phyloP scores from a whole-genome alignment of 2,888 invertebrate genomes.

The Amblyteles armatorius region DNA sequence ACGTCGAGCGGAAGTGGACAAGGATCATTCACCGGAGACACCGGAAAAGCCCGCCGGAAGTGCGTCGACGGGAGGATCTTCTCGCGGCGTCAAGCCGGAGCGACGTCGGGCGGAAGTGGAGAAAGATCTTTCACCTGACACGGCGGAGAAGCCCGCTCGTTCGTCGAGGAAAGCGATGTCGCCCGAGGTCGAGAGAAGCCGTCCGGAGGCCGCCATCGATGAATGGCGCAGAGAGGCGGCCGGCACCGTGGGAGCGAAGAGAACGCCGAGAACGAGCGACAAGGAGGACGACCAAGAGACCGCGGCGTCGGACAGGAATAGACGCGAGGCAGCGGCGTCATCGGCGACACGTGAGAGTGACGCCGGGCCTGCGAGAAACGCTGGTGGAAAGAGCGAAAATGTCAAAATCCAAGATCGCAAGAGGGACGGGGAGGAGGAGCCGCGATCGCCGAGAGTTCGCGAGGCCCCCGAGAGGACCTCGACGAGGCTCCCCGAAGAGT shows the following conservation, averaged over 20 bases:
- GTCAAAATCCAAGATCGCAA: neutral
- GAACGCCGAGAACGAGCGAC: constrained; percentile 29
- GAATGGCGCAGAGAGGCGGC: constrained; percentile 17
- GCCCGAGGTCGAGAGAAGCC: constrained; percentile 34
- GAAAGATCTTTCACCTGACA: constrained; percentile 17
- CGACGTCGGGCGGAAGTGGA: constrained; percentile 36
- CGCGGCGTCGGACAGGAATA: constrained; percentile 60
- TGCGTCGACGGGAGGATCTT: too few species aligned
- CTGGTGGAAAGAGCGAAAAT: constrained; percentile 36
- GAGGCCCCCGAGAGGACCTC: constrained; percentile 1
- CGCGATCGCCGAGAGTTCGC: neutral
- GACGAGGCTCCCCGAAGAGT: neutral
- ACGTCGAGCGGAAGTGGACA: constrained; percentile 39
- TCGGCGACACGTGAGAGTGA: constrained; percentile 45
- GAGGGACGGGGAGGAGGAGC: neutral
- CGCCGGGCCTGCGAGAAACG: constrained; percentile 14
- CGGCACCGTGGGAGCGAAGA: constrained; percentile 7
- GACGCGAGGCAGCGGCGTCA: constrained; percentile 42
- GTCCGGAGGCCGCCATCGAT: neutral
- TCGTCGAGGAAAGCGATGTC: constrained; percentile 21
- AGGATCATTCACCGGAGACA: constrained; percentile 5
- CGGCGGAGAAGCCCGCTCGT: constrained; percentile 1
- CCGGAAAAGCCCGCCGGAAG: constrained; percentile 6
- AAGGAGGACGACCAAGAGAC: constrained; percentile 31
- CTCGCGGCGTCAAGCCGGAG: neutral